phyloP scores from a whole-genome alignment of 2,888 invertebrate species.

The Caenorhabditis sp. region DNA sequence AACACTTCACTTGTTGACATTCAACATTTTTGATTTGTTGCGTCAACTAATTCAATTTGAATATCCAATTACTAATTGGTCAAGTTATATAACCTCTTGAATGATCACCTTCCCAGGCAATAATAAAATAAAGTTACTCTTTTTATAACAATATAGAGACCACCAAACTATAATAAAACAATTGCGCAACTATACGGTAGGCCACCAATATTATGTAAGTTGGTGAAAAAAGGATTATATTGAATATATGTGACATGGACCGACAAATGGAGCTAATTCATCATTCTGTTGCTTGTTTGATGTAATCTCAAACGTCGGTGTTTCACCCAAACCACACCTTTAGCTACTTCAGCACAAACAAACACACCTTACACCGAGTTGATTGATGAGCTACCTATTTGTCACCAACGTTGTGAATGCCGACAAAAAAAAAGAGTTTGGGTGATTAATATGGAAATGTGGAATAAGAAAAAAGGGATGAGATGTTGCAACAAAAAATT shows the following conservation, averaged over 20 bases:
- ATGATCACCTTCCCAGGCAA: constrained; percentile 11
- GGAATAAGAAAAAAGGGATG: not conserved
- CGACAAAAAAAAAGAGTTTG: not conserved
- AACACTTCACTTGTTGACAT: not conserved
- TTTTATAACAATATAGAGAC: not conserved
- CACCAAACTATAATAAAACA: not conserved
- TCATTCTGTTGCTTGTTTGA: constrained; percentile 13
- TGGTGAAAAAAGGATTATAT: not conserved
- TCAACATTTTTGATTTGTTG: not conserved
- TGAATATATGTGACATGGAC: not conserved
- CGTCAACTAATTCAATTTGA: not conserved
- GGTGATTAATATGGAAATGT: not conserved
- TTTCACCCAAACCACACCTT: constrained; percentile 2
- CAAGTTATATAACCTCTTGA: not conserved
- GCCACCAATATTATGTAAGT: not conserved
- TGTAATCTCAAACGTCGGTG: constrained; percentile 7
- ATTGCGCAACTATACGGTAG: not conserved
- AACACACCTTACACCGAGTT: constrained; percentile 5
- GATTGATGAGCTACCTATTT: constrained; percentile 12
- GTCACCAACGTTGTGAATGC: not conserved
- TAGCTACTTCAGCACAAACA: constrained; percentile 2
- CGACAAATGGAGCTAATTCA: constrained; percentile 3
- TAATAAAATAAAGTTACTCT: not conserved
- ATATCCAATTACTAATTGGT: not conserved
- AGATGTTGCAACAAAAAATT: not conserved